Percentiles rank a stretch among this genome's conserved stretches.
phyloP scores from a whole-genome alignment of 2,113 vertebrate genomes.

The Lepus americanus region DNA sequence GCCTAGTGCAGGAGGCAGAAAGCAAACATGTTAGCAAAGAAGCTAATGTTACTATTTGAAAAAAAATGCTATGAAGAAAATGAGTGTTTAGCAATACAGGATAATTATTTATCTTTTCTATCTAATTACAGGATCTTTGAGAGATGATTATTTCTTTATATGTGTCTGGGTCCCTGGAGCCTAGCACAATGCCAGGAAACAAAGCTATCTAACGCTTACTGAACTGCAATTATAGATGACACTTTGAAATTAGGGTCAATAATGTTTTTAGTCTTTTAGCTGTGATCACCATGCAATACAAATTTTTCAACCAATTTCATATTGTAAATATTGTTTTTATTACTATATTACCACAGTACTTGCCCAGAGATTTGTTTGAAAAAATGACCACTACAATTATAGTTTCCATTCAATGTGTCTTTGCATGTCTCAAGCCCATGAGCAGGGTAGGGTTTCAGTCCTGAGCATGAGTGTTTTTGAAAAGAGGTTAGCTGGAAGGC shows the following conservation, averaged over 20 bases:
- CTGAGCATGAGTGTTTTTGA: background rate
- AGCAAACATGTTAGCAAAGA: background rate
- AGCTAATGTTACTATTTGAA: background rate
- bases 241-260: background rate
- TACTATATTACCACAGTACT: background rate
- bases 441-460: background rate
- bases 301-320: background rate
- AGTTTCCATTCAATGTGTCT: constrained; percentile 14
- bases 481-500: background rate
- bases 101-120: constrained; percentile 7
- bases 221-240: background rate
- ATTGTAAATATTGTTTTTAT: background rate
- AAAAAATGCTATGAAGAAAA: background rate
- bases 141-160: background rate
- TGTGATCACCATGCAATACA: background rate
- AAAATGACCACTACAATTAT: background rate
- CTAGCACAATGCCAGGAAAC: background rate
- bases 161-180: background rate
- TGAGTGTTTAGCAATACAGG: background rate
- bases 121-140: background rate
- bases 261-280: background rate
- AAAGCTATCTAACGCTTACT: background rate
- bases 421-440: background rate
- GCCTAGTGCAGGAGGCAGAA: background rate
- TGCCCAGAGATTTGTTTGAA: background rate